Percentiles rank a stretch among this genome's conserved stretches.
Conservation (phyloP, 1,140 invertebrate species). For the Aphelinus atriplicis region DNA sequence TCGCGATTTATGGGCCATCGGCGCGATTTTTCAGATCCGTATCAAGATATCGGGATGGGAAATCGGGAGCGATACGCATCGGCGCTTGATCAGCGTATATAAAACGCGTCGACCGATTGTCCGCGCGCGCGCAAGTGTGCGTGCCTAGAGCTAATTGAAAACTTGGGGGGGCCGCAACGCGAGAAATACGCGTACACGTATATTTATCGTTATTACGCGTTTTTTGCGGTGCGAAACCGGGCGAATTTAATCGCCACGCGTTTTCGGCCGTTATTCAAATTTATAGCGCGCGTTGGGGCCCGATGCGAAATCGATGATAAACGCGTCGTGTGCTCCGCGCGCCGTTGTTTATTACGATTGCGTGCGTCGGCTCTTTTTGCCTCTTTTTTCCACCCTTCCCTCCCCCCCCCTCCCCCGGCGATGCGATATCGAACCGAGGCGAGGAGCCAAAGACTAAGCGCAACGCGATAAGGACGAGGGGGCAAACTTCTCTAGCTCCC, state of each 20-base stretch:
- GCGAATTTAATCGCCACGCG: constrained; percentile 1
- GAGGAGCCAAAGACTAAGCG: constrained; percentile 6
- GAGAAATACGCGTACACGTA: constrained; percentile 1
- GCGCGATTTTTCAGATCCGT: neutral
- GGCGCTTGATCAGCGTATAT: constrained; percentile 23
- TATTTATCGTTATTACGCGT: neutral
- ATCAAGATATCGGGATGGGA: neutral
- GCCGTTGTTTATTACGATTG: constrained; percentile 40
- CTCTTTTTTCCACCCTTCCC: too few species aligned
- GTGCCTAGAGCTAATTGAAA: constrained; percentile 16
- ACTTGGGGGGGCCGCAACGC: neutral
- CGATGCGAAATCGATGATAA: constrained; percentile 6
- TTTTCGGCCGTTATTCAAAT: constrained; percentile 24
- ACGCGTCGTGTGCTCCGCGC: constrained; percentile 30
- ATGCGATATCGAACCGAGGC: neutral
- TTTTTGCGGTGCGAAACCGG: too few species aligned
- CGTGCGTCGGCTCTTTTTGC: neutral
- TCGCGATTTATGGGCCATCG: too few species aligned
- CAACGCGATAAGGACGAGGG: constrained; percentile 25
- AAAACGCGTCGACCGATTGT: neutral
- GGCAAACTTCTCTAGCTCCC: neutral
- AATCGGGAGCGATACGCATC: constrained; percentile 12
- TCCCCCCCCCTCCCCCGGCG: too few species aligned
- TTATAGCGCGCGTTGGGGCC: constrained; percentile 24
- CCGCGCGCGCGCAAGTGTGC: too few species aligned